phyloP scores from a whole-genome alignment of 1,140 invertebrate species.

The Aphis gossypii region DNA sequence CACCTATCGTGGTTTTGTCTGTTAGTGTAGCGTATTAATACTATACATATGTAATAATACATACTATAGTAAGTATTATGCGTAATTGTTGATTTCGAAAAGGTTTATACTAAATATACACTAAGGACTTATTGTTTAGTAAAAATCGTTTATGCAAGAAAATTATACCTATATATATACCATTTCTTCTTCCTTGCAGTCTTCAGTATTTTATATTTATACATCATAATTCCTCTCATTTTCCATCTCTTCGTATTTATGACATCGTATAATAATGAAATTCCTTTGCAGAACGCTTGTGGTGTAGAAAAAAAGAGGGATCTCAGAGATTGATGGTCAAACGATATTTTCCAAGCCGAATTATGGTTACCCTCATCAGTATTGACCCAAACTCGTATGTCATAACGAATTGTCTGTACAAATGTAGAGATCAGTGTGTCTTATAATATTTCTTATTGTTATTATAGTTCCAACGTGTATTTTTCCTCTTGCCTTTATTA shows the following conservation, averaged over 20 bases:
- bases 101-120: not conserved
- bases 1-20: not conserved
- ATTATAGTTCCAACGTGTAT: not conserved
- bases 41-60: not conserved
- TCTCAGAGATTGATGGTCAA: conserved; percentile 23
- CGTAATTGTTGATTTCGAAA: not conserved
- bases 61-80: not conserved
- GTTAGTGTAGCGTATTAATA: not conserved
- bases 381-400: not conserved
- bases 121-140: not conserved
- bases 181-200: not conserved
- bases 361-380: not conserved
- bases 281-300: conserved; percentile 16
- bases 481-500: not conserved
- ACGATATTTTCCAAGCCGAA: conserved; percentile 37
- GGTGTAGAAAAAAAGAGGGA: not conserved
- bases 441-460: conserved; percentile 18
- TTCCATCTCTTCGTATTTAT: not conserved
- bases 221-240: not conserved
- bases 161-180: not conserved
- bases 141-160: not conserved
- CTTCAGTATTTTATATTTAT: conserved; percentile 6
- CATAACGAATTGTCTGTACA: conserved; percentile 32
- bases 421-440: conserved; percentile 19
- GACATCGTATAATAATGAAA: conserved; percentile 39